Evolutionary conservation across 2,888 invertebrate genomes (phyloP), one percentile per base, ranked within the genome.

Genomic region (Pollenia angustigena): DNA sequence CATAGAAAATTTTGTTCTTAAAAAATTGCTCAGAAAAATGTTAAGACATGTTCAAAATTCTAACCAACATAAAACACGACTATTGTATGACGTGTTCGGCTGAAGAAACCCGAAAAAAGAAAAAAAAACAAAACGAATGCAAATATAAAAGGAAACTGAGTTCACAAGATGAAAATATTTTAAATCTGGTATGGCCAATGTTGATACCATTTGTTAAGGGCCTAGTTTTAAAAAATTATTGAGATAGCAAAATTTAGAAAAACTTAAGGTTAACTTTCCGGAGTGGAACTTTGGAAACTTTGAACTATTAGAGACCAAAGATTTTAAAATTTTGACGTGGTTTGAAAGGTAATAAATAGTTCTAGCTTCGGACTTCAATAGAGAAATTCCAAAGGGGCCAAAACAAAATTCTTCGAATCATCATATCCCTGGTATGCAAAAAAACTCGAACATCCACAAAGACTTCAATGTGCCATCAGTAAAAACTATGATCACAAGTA

Each of bases 41-140:
- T 87, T 81, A 14, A 78, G 74, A 78, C 76, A 83, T 87, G 80
- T 83, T 83, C n/a, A 79, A 80, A 75, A 81, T 78, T 78, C 46
- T 56, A 50, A 40, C 62, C n/a, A 68, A 66, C 79, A 56, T 56
- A 68, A 56, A 80, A 66, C 56, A 44, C 42, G 50, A 62, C 46
- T 74, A 79, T 46, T 54, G 62, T 62, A 44, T 82, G 64, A 79
- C 62, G 74, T 79, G 82, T 80, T 62, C 18, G 62, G 69, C 23
- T 66, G 44, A 76, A 69, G 18, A 68, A 48, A 68, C 60, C 4
- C 48, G 11, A 72, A 52, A 16, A 69, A 62, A 23, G 12, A 46
- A 60, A 23, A 46, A 60, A 23, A 1, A 66, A 40, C 11, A 66
- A 23, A 50, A 2, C 11, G n/a, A 16, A 56, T 52, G 18, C 7